A percentile compares a stretch with the other conserved stretches of the same genome.
phyloP scores from a whole-genome alignment of 2,888 invertebrate genomes.

The Teleiodes luculella region DNA sequence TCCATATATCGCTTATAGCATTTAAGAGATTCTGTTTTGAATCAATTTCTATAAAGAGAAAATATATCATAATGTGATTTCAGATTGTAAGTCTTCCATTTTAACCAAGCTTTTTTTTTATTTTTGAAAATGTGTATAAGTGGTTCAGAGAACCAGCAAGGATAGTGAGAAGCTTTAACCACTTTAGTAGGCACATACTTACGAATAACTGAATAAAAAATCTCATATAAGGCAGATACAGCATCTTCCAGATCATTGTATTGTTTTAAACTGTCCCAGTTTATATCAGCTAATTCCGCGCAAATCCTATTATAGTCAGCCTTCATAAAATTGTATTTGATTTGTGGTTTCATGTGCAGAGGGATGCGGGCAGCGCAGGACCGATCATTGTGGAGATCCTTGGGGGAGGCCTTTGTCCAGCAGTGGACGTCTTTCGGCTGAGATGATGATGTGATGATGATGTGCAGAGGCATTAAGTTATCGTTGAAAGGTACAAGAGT shows the following conservation, averaged over 20 bases:
- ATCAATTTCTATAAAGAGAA: constrained; percentile 17
- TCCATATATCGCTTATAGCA: constrained; percentile 17
- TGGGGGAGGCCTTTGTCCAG: too few relatives aligned
- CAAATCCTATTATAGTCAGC: neutral
- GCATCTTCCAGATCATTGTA: neutral
- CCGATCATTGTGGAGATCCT: too few relatives aligned
- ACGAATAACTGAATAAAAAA: constrained; percentile 16
- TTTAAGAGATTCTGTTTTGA: constrained; percentile 15
- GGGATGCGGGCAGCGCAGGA: too few relatives aligned
- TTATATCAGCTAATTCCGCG: neutral
- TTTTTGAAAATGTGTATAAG: constrained; percentile 19
- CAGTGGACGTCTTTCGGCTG: too few relatives aligned
- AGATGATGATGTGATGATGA: too few relatives aligned
- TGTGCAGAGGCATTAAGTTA: neutral
- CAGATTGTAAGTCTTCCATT: constrained; percentile 21
- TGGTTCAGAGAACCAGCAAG: constrained; percentile 18
- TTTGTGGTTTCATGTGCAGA: neutral
- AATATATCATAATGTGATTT: constrained; percentile 17
- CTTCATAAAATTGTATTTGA: neutral
- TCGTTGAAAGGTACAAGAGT: neutral
- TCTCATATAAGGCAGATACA: constrained; percentile 15
- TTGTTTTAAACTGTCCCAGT: neutral
- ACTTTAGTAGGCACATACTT: constrained; percentile 13
- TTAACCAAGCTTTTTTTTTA: constrained; percentile 20
- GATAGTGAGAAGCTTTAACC: constrained; percentile 7